Conservation (phyloP, 2,797 vertebrate genomes). For the Catamblyrhynchus diadema region DNA sequence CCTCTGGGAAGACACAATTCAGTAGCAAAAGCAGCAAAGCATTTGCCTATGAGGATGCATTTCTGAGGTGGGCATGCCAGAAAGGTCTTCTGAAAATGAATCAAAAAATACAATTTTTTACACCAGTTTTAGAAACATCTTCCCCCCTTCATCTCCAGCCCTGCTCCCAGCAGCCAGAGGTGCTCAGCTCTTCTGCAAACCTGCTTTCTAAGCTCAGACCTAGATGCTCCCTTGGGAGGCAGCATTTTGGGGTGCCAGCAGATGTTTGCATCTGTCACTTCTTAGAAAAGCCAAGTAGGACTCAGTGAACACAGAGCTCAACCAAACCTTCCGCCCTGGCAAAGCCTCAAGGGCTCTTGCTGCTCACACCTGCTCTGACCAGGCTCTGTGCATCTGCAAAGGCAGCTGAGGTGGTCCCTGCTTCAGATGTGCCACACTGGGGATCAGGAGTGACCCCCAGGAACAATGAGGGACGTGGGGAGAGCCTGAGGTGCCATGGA, state of each 20-base stretch:
- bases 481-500: fast-evolving
- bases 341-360: not conserved
- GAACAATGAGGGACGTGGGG: fast-evolving
- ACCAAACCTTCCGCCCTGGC: not conserved
- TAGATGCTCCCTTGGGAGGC: not conserved
- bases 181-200: not conserved
- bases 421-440: not conserved
- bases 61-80: not conserved
- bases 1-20: not conserved
- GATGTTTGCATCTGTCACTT: not conserved
- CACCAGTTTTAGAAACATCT: not conserved
- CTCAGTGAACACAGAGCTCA: not conserved
- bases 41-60: not conserved
- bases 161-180: fast-evolving
- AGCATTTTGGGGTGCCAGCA: not conserved
- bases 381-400: not conserved
- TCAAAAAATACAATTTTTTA: fast-evolving
- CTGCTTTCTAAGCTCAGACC: not conserved
- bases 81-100: not conserved
- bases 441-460: not conserved
- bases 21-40: not conserved
- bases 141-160: fast-evolving
- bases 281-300: not conserved
- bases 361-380: not conserved
- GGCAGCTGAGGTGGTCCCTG: not conserved